Base-by-base conservation (phyloP, 1,140 invertebrate species). In the Macrosteles quadrilineatus region DNA sequence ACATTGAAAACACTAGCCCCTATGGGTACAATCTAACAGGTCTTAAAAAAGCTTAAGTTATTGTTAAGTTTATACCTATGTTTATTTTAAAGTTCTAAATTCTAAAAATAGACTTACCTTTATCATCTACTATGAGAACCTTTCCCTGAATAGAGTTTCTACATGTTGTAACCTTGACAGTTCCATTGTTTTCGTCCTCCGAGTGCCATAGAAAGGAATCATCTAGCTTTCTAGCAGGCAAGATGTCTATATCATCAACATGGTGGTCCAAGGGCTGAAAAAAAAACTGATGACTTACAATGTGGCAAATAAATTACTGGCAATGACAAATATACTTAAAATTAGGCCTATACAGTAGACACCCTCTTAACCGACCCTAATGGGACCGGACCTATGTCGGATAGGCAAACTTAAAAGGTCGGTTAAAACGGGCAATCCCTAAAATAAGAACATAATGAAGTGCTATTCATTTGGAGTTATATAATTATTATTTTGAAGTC, bases 71-170 rank as follows among this genome's bases (percentile, higher is more conserved):
- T n/a, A n/a, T n/a, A n/a, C n/a, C n/a, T n/a, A n/a, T n/a, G n/a
- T n/a, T n/a, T n/a, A n/a, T n/a, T n/a, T n/a, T n/a, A n/a, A n/a
- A n/a, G n/a, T n/a, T n/a, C n/a, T n/a, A n/a, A n/a, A n/a, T n/a
- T n/a, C n/a, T n/a, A n/a, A n/a, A n/a, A n/a, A n/a, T 19, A 50
- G 6, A 71, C 43, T 78, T 84, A 87, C 93, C 94, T 83, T 87
- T 87, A 75, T 98, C 94, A 84, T 98, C 95, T 27, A 59, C 55
- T 11, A 98, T 88, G 55, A 95, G 80, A 31, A 85, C 84, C 81
- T 89, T 92, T 45, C 94, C 95, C 84, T 97, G 95, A 12, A 96
- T 85, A 43, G 94, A 96, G 82, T 97, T 97, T 68, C 91, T 83
- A 80, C 93, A 96, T 65, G 79, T 83, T 36, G 78, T 77, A 31